Evolutionary conservation across 2,113 vertebrate species (phyloP).

Genomic region (Erythrolamprus reginae): DNA sequence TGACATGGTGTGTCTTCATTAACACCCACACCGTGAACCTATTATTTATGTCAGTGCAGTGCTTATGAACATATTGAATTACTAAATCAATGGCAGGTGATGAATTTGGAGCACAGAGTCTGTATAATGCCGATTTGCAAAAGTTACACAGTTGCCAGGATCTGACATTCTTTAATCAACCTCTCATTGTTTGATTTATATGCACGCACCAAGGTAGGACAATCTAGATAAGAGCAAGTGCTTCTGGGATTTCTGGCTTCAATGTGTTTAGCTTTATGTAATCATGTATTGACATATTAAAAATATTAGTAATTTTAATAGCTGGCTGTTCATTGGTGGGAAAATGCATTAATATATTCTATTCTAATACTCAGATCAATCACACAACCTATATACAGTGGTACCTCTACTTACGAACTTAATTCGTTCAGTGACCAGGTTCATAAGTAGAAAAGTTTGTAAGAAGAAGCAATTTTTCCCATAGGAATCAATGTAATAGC

Average conservation of each 20-base stretch:
- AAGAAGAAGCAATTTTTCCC: no score
- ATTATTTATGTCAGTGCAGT: conserved; percentile 38
- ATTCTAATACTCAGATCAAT: no score
- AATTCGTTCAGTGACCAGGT: no score
- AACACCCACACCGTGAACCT: conserved; percentile 24
- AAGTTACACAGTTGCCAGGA: conserved; percentile 42
- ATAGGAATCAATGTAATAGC: no score
- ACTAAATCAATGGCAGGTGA: conserved; percentile 39
- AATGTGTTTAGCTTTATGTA: not conserved
- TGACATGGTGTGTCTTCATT: conserved; percentile 22
- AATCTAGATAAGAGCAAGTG: not conserved
- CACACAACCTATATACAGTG: no score
- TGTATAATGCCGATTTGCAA: conserved; percentile 42
- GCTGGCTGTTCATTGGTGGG: not conserved
- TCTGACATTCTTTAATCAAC: conserved; percentile 51
- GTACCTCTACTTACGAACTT: no score
- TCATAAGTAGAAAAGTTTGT: no score
- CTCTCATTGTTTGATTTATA: conserved; percentile 34
- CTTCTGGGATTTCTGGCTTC: not conserved
- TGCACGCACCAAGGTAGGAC: conserved; percentile 14
- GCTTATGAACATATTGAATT: conserved; percentile 30
- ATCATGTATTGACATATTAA: not conserved
- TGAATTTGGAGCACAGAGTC: conserved; percentile 50
- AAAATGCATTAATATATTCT: no score
- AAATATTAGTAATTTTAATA: not conserved